Evolutionary conservation across 2,797 vertebrate species (phyloP).

Genomic region (Macrochelys suwanniensis): DNA sequence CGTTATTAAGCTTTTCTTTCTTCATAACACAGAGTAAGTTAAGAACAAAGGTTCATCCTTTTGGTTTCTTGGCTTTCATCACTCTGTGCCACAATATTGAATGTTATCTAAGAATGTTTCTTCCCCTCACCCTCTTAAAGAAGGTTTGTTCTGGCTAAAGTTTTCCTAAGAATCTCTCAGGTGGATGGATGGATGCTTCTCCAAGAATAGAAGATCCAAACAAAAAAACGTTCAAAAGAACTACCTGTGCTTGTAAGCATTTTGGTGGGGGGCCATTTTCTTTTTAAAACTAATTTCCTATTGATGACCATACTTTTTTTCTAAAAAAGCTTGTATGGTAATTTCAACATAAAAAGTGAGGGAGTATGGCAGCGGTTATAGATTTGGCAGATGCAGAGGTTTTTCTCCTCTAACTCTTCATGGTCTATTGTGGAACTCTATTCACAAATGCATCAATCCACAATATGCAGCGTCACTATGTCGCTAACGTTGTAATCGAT

Average conservation of each 20-base stretch:
- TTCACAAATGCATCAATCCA: neutral
- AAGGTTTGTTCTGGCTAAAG: slow-evolving; percentile 43
- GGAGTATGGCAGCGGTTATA: neutral
- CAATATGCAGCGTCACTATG: neutral
- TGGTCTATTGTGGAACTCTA: neutral
- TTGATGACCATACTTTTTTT: slow-evolving; percentile 10
- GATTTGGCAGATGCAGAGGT: slow-evolving; percentile 12
- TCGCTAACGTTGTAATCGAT: neutral
- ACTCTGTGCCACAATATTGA: slow-evolving; percentile 56
- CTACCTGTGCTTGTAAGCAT: neutral
- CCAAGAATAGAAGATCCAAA: slow-evolving; percentile 23
- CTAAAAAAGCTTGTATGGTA: slow-evolving; percentile 21
- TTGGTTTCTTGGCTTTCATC: slow-evolving; percentile 50
- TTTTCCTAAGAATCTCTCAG: slow-evolving; percentile 47
- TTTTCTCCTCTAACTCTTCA: neutral
- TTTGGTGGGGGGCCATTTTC: neutral
- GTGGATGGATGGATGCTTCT: slow-evolving; percentile 47
- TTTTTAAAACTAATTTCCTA: neutral
- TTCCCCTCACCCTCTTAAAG: slow-evolving; percentile 53
- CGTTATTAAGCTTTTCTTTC: slow-evolving; percentile 32
- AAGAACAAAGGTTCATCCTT: slow-evolving; percentile 66
- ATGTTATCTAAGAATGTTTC: slow-evolving; percentile 66
- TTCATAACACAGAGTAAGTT: slow-evolving; percentile 50
- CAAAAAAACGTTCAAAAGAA: neutral
- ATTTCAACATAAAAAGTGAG: neutral